A percentile compares a stretch with the other conserved stretches of the same genome.
These are phyloP conservation scores for Mus pahari DNA, from an alignment of 2,113 vertebrate genomes.

Conservation along the genomic window DNA sequence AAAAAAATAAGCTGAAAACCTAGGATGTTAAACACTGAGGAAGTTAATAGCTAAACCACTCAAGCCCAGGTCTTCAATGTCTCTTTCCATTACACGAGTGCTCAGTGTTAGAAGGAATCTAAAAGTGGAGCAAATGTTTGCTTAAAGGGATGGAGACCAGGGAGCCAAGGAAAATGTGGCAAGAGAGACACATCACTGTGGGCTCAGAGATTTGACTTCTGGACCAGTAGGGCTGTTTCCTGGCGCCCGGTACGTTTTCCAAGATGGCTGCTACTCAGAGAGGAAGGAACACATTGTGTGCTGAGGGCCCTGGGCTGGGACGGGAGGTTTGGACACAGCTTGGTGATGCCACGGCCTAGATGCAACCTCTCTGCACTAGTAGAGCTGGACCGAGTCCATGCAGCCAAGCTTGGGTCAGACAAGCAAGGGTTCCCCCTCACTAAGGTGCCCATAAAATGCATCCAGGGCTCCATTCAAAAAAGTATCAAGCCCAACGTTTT, in stretches of 20 bases:
- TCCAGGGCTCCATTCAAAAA: constrained; percentile 69
- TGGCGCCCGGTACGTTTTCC: constrained; percentile 24
- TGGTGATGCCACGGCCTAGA: not conserved
- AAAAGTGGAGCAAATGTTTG: constrained; percentile 75
- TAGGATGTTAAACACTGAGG: constrained; percentile 39
- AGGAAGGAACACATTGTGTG: constrained; percentile 29
- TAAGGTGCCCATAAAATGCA: constrained; percentile 1
- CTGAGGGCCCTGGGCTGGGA: not conserved
- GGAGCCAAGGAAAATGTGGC: constrained; percentile 76
- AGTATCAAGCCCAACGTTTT: constrained; percentile 72
- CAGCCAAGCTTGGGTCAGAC: not conserved
- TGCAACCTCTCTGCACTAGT: not conserved
- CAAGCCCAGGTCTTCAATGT: constrained; percentile 55
- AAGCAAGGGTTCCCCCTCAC: constrained; percentile 6
- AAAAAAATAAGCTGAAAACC: constrained; percentile 29
- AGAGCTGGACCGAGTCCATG: not conserved
- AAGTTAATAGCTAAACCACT: constrained; percentile 68
- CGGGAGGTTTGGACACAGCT: not conserved
- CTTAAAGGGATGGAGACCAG: constrained; percentile 75
- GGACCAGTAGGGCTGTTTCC: constrained; percentile 10
- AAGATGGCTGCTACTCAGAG: constrained; percentile 64
- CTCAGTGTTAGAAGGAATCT: constrained; percentile 66
- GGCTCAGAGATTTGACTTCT: constrained; percentile 62
- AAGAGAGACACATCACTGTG: constrained; percentile 56
- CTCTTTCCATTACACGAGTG: constrained; percentile 74